A percentile compares a stretch with the other conserved stretches of the same genome.
These are phyloP conservation scores for Eriocheir sinensis DNA, from an alignment of 1,140 invertebrate species.

Conservation along the genomic window DNA sequence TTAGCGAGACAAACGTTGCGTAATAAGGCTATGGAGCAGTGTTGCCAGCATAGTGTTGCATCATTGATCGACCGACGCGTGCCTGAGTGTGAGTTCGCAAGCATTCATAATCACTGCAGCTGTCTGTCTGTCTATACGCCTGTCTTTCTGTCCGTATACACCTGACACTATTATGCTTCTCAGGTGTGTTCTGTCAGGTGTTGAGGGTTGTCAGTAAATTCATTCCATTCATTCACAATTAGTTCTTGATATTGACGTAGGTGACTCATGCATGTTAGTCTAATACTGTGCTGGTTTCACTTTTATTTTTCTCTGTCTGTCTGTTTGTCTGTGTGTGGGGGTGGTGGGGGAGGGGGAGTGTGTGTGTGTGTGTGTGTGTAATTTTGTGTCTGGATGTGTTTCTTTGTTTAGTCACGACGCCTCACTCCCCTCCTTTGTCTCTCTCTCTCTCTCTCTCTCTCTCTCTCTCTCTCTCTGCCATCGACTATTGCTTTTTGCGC, in stretches of 20 bases:
- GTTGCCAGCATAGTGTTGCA: not conserved
- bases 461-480: slow-evolving; percentile 37
- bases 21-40: not conserved
- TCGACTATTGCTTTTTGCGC: not conserved
- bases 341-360: no score
- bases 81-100: not conserved
- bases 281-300: not conserved
- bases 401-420: not conserved
- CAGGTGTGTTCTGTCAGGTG: no score
- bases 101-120: not conserved
- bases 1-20: not conserved
- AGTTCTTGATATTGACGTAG: no score
- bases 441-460: not conserved
- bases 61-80: not conserved
- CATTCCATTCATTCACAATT: no score
- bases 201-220: no score
- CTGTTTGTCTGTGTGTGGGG: no score
- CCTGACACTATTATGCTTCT: no score
- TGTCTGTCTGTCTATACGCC: not conserved
- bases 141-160: not conserved
- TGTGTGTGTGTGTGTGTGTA: not conserved
- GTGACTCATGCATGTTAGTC: no score
- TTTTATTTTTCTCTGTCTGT: not conserved
- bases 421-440: not conserved
- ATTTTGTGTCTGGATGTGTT: not conserved